Base-by-base conservation (phyloP, 2,113 vertebrate species). In the Actinemys pallida region DNA sequence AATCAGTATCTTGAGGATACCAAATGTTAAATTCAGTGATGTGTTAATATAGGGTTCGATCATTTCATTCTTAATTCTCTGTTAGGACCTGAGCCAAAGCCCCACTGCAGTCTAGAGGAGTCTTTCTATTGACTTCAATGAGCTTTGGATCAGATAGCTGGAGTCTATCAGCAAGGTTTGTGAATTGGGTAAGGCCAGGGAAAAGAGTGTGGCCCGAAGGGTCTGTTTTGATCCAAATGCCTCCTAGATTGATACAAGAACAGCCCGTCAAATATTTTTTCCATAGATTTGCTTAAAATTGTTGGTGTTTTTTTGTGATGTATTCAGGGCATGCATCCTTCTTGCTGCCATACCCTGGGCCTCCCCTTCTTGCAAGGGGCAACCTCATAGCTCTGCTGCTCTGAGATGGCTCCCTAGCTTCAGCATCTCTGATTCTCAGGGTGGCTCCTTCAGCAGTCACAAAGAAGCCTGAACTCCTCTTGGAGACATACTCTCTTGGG, bases 91-190 rank as follows among this genome's bases (percentile, higher is more conserved):
- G 22, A 25, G 31, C 29, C 62, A 69, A 69, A n/a, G 35, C 4
- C 31, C 62, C 8, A 17, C 9, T 81, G 76, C 59, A 42, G 9
- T 56, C 5, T 14, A 29, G 42, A 6, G 2, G 35, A 57, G 3
- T 42, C 89, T 89, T n/a, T 6, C 2, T 14, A 17, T 5, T 76
- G 6, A 22, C 1, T 42, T 72, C 8, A 76, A 10, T 42, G 5
- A 1, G 0, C 6, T 29, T 52, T 72, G 8, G 53, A 3, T 76
- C 10, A 1, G 0, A 9, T 5, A 13, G 1, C 27, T 86, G 65
- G 20, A 85, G 35, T 53, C 79, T 47, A 39, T 54, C 75, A n/a
- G 16, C 31, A n/a, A 76, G 9, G 2, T 69, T 85, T 92, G 24
- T 35, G 4, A 19, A 20, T 65, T 49, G 81, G 54, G 31, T 10